These are phyloP conservation scores for Luidia sarsii DNA, from an alignment of 53 echinoderm and acorn worm species.

Conservation along the genomic window DNA sequence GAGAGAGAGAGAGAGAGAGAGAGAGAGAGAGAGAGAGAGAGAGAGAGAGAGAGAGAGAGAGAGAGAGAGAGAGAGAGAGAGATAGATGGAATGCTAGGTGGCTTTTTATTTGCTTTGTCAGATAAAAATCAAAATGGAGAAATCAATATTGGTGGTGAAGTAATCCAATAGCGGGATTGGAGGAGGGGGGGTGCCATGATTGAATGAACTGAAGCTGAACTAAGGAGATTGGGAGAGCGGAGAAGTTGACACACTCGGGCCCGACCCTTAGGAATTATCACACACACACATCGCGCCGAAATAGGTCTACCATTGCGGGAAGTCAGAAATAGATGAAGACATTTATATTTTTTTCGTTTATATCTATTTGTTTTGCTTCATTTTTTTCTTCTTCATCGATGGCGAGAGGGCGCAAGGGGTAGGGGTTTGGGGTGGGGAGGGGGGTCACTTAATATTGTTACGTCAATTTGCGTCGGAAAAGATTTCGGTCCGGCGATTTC, in stretches of 20 bases:
- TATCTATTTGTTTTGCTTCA: no score
- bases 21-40: no score
- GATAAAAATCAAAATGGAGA: conserved; percentile 51
- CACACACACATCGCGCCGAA: not conserved
- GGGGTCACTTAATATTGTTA: no score
- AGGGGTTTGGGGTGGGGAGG: no score
- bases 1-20: no score
- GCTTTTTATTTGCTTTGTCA: not conserved
- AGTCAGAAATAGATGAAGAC: not conserved
- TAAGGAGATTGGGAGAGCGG: conserved; percentile 33
- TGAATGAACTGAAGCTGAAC: conserved; percentile 49
- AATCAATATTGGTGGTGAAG: conserved; percentile 50
- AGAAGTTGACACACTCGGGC: not conserved
- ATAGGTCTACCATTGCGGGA: conserved; percentile 13
- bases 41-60: no score
- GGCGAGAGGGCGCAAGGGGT: no score
- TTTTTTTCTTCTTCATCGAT: no score
- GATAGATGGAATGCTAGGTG: not conserved
- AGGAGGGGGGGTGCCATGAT: no score
- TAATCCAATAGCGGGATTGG: conserved; percentile 46
- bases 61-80: not conserved
- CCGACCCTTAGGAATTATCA: not conserved
- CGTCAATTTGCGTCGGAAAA: no score
- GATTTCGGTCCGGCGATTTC: no score
- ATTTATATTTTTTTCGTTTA: not conserved